Evolutionary conservation across 2,888 invertebrate species (phyloP).

Genomic region (Trichopoda pennipes): DNA sequence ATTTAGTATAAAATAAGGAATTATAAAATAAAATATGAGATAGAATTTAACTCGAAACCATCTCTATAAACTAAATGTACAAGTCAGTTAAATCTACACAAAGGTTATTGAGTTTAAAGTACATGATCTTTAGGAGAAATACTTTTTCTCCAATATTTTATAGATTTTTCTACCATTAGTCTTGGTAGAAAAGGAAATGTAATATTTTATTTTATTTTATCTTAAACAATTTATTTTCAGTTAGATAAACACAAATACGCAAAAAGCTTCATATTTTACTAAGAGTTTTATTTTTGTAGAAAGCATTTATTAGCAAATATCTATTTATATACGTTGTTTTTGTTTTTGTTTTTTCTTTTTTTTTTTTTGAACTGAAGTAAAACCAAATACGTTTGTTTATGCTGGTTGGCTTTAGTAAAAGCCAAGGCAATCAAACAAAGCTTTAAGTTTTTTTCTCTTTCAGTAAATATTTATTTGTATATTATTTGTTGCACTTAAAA

Average conservation of each 20-base stretch:
- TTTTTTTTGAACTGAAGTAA: background rate
- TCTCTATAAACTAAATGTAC: background rate
- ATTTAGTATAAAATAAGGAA: constrained; percentile 6
- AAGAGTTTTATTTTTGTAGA: background rate
- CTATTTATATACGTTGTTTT: background rate
- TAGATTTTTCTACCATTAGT: background rate
- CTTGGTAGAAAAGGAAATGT: background rate
- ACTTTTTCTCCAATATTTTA: background rate
- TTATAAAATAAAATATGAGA: constrained; percentile 6
- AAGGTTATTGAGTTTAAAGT: constrained; percentile 43
- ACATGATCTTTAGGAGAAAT: constrained; percentile 29
- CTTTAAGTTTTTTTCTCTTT: too few species aligned
- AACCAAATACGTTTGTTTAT: background rate
- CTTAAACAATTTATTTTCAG: constrained; percentile 31
- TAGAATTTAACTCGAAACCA: background rate
- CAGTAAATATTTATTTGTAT: too few species aligned
- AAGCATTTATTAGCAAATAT: constrained; percentile 12
- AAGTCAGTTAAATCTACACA: constrained; percentile 8
- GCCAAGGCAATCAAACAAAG: too few species aligned
- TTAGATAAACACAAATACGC: background rate
- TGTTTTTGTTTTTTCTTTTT: background rate
- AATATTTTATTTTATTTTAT: constrained; percentile 23
- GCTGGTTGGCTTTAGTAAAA: too few species aligned
- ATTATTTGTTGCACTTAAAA: too few species aligned
- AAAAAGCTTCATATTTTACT: background rate